Percentiles rank a stretch among this genome's conserved stretches.
Conservation (phyloP, 2,797 vertebrate species). For the Lagorchestes hirsutus region DNA sequence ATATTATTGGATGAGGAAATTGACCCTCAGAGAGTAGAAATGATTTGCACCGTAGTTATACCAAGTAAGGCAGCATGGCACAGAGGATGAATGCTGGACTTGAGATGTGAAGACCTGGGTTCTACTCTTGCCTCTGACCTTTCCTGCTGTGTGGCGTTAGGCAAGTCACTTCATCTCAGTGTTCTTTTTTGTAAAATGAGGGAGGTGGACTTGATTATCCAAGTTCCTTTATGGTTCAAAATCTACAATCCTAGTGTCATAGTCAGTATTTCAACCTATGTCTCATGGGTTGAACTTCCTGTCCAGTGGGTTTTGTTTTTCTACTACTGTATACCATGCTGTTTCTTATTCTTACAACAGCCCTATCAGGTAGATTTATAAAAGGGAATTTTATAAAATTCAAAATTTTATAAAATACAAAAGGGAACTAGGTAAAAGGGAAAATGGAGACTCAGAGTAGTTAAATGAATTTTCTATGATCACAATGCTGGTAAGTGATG, state of each 20-base stretch:
- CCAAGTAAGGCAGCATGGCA: neutral
- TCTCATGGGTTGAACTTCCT: neutral
- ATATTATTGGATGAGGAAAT: neutral
- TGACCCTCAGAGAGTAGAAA: neutral
- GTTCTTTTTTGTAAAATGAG: neutral
- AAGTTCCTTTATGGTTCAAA: neutral
- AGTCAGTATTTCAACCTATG: neutral
- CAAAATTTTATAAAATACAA: no score
- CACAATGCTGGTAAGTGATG: neutral
- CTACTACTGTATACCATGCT: neutral
- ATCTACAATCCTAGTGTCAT: neutral
- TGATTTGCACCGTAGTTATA: neutral
- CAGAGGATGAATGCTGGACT: neutral
- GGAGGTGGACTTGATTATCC: neutral
- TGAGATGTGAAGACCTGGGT: neutral
- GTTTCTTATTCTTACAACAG: neutral
- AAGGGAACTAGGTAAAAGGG: neutral
- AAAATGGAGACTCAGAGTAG: neutral
- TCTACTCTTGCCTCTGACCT: neutral
- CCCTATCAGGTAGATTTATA: neutral
- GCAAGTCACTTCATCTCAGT: neutral
- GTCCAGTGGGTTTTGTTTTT: neutral
- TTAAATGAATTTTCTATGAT: neutral
- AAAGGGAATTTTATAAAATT: no score
- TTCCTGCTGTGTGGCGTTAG: neutral